Percentiles rank a stretch among this genome's conserved stretches.
These are phyloP conservation scores for Pavo muticus DNA, from an alignment of 2,113 vertebrate species.

Conservation along the genomic window DNA sequence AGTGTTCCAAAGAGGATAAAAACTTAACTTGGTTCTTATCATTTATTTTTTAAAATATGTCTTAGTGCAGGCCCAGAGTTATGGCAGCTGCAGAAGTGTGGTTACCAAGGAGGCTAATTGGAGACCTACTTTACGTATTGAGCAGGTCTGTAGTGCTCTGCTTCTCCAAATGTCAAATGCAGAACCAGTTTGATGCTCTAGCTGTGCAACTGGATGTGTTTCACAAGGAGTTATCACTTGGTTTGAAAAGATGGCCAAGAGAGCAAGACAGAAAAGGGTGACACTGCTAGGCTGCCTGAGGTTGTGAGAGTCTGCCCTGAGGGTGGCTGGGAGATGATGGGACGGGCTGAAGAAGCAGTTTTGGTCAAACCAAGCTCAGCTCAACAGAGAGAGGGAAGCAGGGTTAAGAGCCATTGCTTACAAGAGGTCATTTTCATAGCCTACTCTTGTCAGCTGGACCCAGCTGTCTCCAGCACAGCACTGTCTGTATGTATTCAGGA, in stretches of 20 bases:
- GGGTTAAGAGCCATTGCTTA: not conserved
- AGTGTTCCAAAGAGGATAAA: not conserved
- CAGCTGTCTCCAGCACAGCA: fast-evolving
- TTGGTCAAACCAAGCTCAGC: not conserved
- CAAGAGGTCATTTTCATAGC: not conserved
- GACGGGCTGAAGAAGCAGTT: no score
- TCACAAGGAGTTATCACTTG: not conserved
- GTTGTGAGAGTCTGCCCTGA: not conserved
- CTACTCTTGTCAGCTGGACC: not conserved
- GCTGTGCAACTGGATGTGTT: not conserved
- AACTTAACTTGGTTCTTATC: not conserved
- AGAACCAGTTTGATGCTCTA: not conserved
- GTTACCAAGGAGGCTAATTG: not conserved
- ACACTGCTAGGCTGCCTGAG: not conserved
- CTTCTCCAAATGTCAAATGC: not conserved
- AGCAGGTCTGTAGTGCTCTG: not conserved
- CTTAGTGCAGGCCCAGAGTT: not conserved
- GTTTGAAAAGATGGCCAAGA: not conserved
- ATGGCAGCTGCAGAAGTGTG: not conserved
- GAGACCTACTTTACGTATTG: no score
- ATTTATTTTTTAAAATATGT: not conserved
- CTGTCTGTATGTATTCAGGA: not conserved
- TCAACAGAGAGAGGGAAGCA: not conserved
- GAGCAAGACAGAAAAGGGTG: not conserved
- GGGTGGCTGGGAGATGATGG: not conserved